Conservation (phyloP, 1,140 invertebrate genomes). For the Lordiphosa stackelbergi region DNA sequence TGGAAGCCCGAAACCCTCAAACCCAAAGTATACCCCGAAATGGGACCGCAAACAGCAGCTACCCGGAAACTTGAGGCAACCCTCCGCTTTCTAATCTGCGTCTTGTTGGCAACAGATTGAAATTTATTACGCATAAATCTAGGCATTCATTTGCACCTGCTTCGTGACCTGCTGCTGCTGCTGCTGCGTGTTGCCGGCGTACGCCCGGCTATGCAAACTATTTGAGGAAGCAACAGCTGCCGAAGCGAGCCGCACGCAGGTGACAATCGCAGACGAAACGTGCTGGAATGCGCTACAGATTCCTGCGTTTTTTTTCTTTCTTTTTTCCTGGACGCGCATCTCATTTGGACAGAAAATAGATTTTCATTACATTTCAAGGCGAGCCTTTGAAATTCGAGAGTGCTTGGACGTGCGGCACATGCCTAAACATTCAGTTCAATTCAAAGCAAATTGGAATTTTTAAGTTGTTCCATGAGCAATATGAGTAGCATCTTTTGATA, state of each 20-base stretch:
- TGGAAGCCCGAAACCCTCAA: not conserved
- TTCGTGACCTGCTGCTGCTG: constrained; percentile 13
- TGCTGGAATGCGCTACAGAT: constrained; percentile 53
- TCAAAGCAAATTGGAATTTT: constrained; percentile 47
- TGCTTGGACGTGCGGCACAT: constrained; percentile 47
- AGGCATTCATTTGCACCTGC: constrained; percentile 72
- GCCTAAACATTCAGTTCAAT: constrained; percentile 29
- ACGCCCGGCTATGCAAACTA: constrained; percentile 64
- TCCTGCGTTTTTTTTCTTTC: not conserved
- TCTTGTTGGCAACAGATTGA: constrained; percentile 76
- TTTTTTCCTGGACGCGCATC: constrained; percentile 19
- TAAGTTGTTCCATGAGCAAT: constrained; percentile 25
- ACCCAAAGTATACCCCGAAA: constrained; percentile 22
- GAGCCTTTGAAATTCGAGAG: constrained; percentile 54
- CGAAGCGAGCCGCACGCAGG: constrained; percentile 52
- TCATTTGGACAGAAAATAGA: constrained; percentile 38
- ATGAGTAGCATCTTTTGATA: constrained; percentile 28
- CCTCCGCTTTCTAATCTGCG: constrained; percentile 52
- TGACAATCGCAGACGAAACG: constrained; percentile 54
- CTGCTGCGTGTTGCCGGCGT: constrained; percentile 6
- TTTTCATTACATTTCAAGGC: constrained; percentile 48
- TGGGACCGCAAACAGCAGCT: constrained; percentile 3
- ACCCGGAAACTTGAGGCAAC: not conserved
- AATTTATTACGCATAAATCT: constrained; percentile 76
- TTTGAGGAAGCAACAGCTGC: constrained; percentile 48